phyloP scores from a whole-genome alignment of 2,797 vertebrate species.

The Microchirus variegatus region DNA sequence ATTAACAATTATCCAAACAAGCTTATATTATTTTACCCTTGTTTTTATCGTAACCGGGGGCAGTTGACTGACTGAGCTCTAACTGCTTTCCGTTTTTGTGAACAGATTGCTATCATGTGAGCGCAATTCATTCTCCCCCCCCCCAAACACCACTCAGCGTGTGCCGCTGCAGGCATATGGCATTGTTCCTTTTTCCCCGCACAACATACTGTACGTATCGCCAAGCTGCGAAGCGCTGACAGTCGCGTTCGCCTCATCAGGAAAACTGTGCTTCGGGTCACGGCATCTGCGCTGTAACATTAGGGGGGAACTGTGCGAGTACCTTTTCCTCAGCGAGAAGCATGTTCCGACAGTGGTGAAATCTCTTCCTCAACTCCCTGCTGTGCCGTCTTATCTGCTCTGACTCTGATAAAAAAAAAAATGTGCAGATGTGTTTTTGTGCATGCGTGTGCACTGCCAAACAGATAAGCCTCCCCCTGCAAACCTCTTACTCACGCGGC shows the following conservation, averaged over 20 bases:
- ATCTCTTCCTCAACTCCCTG: conserved; percentile 45
- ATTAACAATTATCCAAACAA: background rate
- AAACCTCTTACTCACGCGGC: conserved; percentile 61
- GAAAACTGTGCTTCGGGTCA: conserved; percentile 27
- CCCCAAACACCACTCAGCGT: background rate
- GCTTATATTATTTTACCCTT: background rate
- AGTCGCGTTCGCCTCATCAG: conserved; percentile 21
- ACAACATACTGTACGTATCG: background rate
- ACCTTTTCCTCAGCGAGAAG: conserved; percentile 27
- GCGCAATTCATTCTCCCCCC: background rate
- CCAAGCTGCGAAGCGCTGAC: conserved; percentile 7
- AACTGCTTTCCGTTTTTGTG: conserved; percentile 1
- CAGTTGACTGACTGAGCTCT: conserved; percentile 7
- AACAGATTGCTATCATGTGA: conserved; percentile 11
- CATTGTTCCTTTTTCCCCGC: conserved; percentile 13
- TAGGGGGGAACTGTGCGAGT: conserved; percentile 14
- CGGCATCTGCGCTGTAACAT: conserved; percentile 47
- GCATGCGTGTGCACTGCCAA: conserved; percentile 22
- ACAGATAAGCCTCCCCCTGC: conserved; percentile 61
- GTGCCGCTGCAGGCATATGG: background rate
- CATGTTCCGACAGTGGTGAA: conserved; percentile 52
- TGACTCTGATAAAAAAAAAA: conserved; percentile 63
- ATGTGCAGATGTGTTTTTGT: conserved; percentile 23
- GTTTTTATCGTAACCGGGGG: background rate
- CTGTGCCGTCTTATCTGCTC: conserved; percentile 53